Evolutionary conservation across 2,888 invertebrate species (phyloP), one percentile per base, ranked within the genome.

Genomic region (Ischnura elegans): DNA sequence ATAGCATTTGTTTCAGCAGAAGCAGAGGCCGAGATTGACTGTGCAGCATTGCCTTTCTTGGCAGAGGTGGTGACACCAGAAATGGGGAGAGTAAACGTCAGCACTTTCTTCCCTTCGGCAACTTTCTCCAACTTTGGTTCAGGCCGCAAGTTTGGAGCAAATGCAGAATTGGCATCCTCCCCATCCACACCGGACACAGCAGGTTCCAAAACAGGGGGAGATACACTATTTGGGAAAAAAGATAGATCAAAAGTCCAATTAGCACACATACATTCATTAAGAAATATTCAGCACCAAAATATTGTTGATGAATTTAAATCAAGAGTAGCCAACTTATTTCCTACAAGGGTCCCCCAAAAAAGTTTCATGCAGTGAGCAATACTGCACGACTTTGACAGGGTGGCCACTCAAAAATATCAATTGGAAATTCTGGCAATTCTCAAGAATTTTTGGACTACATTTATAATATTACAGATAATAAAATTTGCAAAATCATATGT

Each of bases 141-240:
- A 0, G 29, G 10, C 29, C 29, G 29, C 5, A 29, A 29, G n/a
- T 13, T 45, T 87, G 29, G 43, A 8, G 43, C 1, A 61, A 90
- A 90, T 42, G 90, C 61, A 55, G 61, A 43, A 66, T 90, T 90
- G 16, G 90, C 90, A 90, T 90, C 90, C 45, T 86, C 86, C 45
- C 42, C 55, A 4, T 25, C 19, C 25, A 45, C 0, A 10, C 13
- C 42, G 10, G 61, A n/a, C 13, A 66, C 0, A 0, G 43, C 55
- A 42, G 66, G 2, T 25, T 66, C 13, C 43, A 61, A 13, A 36
- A 45, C 90, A 45, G 66, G 16, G 25, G 13, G 25, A 46, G 86
- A 2, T 86, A 13, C 25, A 25, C n/a, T 86, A 45, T 46, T 86
- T 10, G 25, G 2, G 51, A 51, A 51, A 51, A 10, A 86, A 46